phyloP scores from a whole-genome alignment of 1,140 invertebrate species.

The Megalopta genalis region DNA sequence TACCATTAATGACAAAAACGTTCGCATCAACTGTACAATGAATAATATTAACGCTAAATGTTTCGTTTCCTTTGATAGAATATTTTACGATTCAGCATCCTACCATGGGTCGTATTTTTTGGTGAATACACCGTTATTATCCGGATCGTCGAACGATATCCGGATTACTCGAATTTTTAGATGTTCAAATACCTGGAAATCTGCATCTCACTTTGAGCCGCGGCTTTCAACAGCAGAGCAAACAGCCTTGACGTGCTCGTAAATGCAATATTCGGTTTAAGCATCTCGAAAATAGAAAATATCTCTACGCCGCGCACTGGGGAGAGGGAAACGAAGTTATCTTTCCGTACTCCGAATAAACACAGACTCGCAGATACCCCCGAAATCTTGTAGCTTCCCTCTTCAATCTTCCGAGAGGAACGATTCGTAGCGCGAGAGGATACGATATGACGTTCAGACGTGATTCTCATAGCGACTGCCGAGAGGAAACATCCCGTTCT shows the following conservation, averaged over 20 bases:
- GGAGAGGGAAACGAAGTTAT: background rate
- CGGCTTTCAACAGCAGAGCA: background rate
- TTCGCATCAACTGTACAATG: no score
- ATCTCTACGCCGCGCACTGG: background rate
- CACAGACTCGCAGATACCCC: background rate
- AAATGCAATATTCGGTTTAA: conserved; percentile 1
- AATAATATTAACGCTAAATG: no score
- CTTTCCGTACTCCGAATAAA: background rate
- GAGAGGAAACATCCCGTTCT: conserved; percentile 16
- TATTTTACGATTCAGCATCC: no score
- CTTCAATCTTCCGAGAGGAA: background rate
- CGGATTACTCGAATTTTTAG: background rate
- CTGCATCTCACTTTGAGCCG: background rate
- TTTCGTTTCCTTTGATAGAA: no score
- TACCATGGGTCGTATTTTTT: no score
- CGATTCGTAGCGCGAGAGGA: background rate
- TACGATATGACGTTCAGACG: background rate
- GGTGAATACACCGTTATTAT: no score
- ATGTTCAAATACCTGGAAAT: background rate
- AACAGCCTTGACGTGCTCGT: background rate
- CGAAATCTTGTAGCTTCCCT: background rate
- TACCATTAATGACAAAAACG: no score
- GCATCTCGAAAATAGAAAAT: background rate
- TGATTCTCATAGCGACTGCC: conserved; percentile 13
- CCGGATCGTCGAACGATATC: background rate